phyloP scores from a whole-genome alignment of 2,113 vertebrate species.

The sheep (Ovis aries) region DNA sequence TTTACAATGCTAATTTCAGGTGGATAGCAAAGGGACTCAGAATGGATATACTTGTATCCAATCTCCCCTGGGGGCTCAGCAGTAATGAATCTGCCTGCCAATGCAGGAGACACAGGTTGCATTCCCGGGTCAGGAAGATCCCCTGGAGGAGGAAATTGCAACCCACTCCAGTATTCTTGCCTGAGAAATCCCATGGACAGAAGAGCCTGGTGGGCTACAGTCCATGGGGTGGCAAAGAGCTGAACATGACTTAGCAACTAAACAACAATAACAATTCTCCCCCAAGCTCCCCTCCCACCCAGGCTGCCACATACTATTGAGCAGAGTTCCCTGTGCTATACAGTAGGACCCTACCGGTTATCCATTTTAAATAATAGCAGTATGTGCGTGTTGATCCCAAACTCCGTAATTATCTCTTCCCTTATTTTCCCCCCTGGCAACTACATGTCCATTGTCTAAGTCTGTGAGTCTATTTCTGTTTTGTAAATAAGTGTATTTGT shows the following conservation, averaged over 20 bases:
- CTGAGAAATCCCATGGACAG: background rate
- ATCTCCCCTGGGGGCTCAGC: background rate
- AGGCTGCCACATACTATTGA: background rate
- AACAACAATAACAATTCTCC: background rate
- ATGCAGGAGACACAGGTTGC: background rate
- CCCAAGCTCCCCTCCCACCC: background rate
- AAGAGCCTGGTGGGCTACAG: background rate
- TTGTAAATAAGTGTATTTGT: background rate
- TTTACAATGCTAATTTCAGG: background rate
- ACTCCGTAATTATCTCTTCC: background rate
- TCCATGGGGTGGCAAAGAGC: background rate
- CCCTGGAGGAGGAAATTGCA: background rate
- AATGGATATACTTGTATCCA: background rate
- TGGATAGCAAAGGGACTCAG: background rate
- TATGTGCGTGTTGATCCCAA: background rate
- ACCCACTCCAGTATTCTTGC: background rate
- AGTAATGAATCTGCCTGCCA: background rate
- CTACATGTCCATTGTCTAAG: background rate
- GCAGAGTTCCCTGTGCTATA: background rate
- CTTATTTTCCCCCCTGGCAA: background rate
- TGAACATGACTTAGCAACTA: background rate
- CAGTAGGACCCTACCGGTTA: background rate
- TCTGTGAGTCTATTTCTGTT: background rate
- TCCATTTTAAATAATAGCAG: background rate
- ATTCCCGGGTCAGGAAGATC: background rate